These are phyloP conservation scores for Anoplophora glabripennis DNA, from an alignment of 1,140 invertebrate genomes.

Conservation along the genomic window DNA sequence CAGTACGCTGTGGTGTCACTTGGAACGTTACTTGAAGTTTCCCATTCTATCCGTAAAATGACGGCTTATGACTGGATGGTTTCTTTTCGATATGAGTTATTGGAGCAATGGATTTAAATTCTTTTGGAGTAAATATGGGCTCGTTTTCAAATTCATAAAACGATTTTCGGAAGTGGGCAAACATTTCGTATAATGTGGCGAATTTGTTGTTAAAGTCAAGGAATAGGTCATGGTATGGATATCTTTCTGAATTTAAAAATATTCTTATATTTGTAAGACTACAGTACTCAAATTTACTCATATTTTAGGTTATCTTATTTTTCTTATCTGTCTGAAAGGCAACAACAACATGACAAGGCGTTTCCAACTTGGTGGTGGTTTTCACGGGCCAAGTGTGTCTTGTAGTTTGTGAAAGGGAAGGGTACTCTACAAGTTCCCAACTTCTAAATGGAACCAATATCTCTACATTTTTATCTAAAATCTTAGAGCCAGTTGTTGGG, in stretches of 20 bases:
- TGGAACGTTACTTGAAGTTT: no score
- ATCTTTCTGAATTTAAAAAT: constrained; percentile 28
- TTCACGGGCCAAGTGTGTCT: constrained; percentile 31
- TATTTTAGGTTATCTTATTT: constrained; percentile 3
- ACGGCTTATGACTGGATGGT: no score
- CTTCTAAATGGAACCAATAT: constrained; percentile 22
- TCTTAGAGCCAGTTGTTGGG: constrained; percentile 19
- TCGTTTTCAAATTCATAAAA: constrained; percentile 26
- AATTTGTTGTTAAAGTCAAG: constrained; percentile 28
- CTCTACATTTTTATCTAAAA: constrained; percentile 17
- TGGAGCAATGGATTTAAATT: no score
- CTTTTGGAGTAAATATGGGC: neutral
- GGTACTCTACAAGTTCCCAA: constrained; percentile 19
- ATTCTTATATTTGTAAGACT: constrained; percentile 15
- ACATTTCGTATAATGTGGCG: constrained; percentile 38
- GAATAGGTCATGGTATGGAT: constrained; percentile 41
- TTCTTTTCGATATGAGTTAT: no score
- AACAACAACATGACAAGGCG: constrained; percentile 15
- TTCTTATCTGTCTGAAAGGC: constrained; percentile 19
- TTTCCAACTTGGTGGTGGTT: constrained; percentile 25
- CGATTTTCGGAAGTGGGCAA: constrained; percentile 26
- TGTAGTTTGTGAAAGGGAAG: constrained; percentile 8
- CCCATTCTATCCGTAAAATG: no score
- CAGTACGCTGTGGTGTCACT: neutral
- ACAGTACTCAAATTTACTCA: constrained; percentile 17